Evolutionary conservation across 1,140 invertebrate species (phyloP).

Genomic region (Drosophila funebris): DNA sequence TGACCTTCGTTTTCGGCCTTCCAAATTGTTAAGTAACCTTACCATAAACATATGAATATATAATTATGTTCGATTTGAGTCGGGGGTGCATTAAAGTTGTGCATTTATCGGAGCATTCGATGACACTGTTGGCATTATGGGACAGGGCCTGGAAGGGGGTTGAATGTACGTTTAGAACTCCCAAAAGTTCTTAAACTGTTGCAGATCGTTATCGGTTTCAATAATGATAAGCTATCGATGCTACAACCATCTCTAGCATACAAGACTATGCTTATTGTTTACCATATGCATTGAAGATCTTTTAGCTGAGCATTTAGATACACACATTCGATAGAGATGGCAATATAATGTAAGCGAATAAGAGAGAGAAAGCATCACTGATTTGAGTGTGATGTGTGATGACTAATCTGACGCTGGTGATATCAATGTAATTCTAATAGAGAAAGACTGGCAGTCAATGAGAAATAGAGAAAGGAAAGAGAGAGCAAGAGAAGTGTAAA

Average conservation of each 20-base stretch:
- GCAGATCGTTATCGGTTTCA: too few species aligned
- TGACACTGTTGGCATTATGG: too few species aligned
- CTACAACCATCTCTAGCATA: neutral
- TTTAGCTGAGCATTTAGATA: neutral
- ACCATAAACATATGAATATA: neutral
- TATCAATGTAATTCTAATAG: too few species aligned
- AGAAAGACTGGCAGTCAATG: too few species aligned
- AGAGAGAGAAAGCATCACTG: neutral
- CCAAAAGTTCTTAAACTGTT: too few species aligned
- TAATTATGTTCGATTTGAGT: neutral
- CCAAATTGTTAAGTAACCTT: slow-evolving; percentile 17
- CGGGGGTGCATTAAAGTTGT: neutral
- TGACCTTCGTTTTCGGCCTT: slow-evolving; percentile 6
- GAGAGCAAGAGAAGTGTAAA: too few species aligned
- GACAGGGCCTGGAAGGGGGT: neutral
- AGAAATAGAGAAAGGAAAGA: too few species aligned
- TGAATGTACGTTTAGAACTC: too few species aligned
- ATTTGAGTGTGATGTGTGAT: too few species aligned
- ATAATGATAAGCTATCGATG: too few species aligned
- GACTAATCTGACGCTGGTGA: too few species aligned
- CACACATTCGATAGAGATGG: neutral
- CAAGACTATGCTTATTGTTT: neutral
- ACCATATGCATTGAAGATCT: neutral
- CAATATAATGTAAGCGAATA: neutral
- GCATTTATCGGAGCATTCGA: neutral